A percentile compares a stretch with the other conserved stretches of the same genome.
Evolutionary conservation across 2,888 invertebrate genomes (phyloP).

Genomic region (Stictocephala bisonia): DNA sequence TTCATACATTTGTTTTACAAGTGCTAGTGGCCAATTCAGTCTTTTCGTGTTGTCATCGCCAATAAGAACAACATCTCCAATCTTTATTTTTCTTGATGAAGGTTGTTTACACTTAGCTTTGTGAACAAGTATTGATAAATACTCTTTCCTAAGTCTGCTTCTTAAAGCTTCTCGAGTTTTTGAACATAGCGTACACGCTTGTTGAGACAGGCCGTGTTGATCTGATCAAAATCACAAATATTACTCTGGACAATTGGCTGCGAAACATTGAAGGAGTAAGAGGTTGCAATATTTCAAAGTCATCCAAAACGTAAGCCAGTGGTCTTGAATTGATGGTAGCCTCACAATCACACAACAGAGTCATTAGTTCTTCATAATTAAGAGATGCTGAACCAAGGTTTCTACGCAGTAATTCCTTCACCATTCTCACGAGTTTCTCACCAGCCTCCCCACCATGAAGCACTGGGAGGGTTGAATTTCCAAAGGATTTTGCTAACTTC

Average conservation of each 20-base stretch:
- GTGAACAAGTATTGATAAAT: not conserved
- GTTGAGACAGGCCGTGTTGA: conserved; percentile 9
- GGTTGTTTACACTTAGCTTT: no score
- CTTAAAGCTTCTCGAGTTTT: not conserved
- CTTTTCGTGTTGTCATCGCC: not conserved
- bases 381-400: conserved; percentile 40
- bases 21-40: no score
- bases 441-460: conserved; percentile 64
- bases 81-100: no score
- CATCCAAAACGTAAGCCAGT: conserved; percentile 44
- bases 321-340: conserved; percentile 44
- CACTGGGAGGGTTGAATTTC: conserved; percentile 60
- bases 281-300: conserved; percentile 27
- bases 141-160: conserved; percentile 9
- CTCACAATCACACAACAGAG: conserved; percentile 45
- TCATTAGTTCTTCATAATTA: conserved; percentile 47
- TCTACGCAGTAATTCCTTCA: conserved; percentile 45
- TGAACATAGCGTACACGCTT: conserved; percentile 56
- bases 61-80: not conserved
- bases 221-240: conserved; percentile 13
- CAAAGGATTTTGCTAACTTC: conserved; percentile 55
- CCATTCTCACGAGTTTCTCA: conserved; percentile 39
- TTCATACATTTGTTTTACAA: no score
- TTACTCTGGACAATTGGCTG: not conserved
- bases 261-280: conserved; percentile 46